Base-by-base conservation (phyloP, 2,113 vertebrate species). In the Sardina pilchardus region DNA sequence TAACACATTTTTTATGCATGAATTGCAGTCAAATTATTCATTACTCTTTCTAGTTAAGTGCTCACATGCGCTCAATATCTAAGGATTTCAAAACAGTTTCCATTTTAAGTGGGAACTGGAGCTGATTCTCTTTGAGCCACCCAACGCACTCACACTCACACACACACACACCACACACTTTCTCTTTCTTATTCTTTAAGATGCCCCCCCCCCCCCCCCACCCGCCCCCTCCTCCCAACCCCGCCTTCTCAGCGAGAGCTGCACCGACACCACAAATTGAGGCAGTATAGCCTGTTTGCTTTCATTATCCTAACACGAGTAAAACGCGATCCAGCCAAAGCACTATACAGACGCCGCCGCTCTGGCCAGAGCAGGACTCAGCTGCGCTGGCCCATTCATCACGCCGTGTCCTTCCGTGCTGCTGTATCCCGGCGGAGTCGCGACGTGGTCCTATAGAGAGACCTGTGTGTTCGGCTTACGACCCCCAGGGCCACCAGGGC, bases 391-490 rank as follows among this genome's bases (percentile, higher is more conserved):
- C 88, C 85, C 89, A 92, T 92, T 88, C 90, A 93, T 92, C 93
- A 93, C 81, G 43, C 63, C 81, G 30, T 89, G 90, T 92, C 90
- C 93, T 91, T 87, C 86, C 88, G 92, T 88, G 10, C n/a, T 78
- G 78, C 78, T 91, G 86, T 86, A 82, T 90, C 90, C 89, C 89
- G 63, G 82, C 80, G 84, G 90, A 85, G 86, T 67, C 12, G 83
- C 86, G 83, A 85, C 44, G 84, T 91, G 88, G 90, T 92, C 91
- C 89, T 91, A 89, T 88, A 87, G 82, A 90, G 48, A 84, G 86
- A 92, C 90, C 89, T 87, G 89, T 6, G 93, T 88, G 85, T 90
- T 92, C 91, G 90, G 90, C 88, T 90, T 89, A 90, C 91, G 71
- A 78, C 30, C 71, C 30, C 30, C 71, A 39, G 71, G 71, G 71